Conservation (phyloP, 2,888 invertebrate genomes). For the Drosophila niveifrons region DNA sequence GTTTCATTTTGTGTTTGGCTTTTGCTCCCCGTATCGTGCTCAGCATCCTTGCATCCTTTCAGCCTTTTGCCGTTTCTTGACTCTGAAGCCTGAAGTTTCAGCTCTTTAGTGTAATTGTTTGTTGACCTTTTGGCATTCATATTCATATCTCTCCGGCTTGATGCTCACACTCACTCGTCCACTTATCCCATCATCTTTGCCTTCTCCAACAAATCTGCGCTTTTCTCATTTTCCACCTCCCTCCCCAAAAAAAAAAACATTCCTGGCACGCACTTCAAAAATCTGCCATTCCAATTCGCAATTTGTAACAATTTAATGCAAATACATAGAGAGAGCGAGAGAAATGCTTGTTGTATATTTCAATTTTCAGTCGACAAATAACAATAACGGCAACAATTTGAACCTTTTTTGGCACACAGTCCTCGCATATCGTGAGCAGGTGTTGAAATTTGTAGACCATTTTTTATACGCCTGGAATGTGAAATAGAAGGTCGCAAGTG, state of each 20-base stretch:
- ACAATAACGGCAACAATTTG: constrained; percentile 21
- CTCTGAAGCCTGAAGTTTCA: constrained; percentile 16
- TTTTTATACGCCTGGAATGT: constrained; percentile 31
- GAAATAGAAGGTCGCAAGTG: neutral
- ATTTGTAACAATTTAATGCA: constrained; percentile 58
- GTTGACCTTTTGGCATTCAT: constrained; percentile 63
- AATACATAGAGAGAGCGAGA: constrained; percentile 29
- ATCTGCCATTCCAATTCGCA: constrained; percentile 10
- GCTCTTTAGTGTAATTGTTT: constrained; percentile 61
- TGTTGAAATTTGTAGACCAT: constrained; percentile 57
- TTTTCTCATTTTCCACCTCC: constrained; percentile 16
- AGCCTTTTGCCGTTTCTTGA: constrained; percentile 27
- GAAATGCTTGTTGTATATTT: constrained; percentile 29
- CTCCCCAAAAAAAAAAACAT: constrained; percentile 30
- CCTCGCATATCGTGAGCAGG: constrained; percentile 39
- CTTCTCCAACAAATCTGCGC: constrained; percentile 32
- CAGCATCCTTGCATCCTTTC: constrained; percentile 13
- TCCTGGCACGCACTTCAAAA: constrained; percentile 16
- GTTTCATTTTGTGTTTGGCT: constrained; percentile 48
- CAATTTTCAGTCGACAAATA: constrained; percentile 34
- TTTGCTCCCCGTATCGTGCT: constrained; percentile 38
- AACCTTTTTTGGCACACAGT: constrained; percentile 49
- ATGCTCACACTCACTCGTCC: constrained; percentile 4
- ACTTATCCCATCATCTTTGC: neutral
- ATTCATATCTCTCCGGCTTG: constrained; percentile 48